Conservation (phyloP, 2,797 vertebrate genomes). For the Sciurus carolinensis region DNA sequence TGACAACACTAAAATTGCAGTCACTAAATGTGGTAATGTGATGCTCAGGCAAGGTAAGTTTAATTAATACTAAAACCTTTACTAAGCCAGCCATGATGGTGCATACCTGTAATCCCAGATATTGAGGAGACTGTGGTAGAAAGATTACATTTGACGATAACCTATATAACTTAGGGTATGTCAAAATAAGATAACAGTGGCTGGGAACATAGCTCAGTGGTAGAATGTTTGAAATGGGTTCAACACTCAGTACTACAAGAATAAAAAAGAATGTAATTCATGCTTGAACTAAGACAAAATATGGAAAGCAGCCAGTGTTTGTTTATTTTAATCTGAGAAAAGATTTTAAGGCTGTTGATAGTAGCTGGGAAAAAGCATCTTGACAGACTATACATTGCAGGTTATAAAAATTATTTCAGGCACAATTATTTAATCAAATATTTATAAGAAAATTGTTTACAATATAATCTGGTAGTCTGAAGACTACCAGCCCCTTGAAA, state of each 20-base stretch:
- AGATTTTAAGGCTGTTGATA: constrained; percentile 45
- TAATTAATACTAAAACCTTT: background rate
- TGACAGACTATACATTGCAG: background rate
- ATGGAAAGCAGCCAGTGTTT: background rate
- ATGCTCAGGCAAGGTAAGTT: constrained; percentile 96
- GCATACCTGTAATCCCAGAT: background rate
- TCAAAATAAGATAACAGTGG: background rate
- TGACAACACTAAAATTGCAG: constrained; percentile 97
- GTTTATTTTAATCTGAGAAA: constrained; percentile 34
- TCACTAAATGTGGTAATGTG: constrained; percentile 95
- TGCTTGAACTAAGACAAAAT: background rate
- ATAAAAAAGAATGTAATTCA: background rate
- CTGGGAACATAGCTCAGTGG: background rate
- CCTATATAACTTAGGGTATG: background rate
- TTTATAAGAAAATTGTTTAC: too few species aligned
- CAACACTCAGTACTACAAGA: background rate
- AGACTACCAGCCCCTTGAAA: background rate
- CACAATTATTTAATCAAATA: too few species aligned
- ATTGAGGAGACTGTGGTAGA: background rate
- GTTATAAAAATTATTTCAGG: background rate
- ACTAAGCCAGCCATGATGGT: background rate
- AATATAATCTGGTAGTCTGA: background rate
- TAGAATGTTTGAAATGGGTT: background rate
- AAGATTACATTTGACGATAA: background rate
- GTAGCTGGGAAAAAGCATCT: background rate